Evolutionary conservation across 1,140 invertebrate species (phyloP).

Genomic region (Lethrus apterus): DNA sequence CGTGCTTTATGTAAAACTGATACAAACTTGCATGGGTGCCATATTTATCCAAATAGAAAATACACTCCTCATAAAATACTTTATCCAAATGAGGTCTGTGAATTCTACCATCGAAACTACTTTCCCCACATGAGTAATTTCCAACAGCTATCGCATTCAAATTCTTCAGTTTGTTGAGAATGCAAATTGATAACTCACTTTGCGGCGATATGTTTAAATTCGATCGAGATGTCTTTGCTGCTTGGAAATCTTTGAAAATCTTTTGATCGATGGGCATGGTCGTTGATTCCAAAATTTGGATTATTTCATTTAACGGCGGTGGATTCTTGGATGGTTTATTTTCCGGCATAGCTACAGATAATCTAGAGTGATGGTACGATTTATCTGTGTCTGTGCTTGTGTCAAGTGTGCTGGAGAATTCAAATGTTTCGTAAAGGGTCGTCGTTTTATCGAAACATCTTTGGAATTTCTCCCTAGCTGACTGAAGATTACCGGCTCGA

Average conservation of each 20-base stretch:
- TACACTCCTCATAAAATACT: constrained; percentile 61
- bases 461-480: constrained; percentile 63
- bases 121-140: constrained; percentile 23
- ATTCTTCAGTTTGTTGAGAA: constrained; percentile 42
- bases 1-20: constrained; percentile 60
- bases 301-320: constrained; percentile 58
- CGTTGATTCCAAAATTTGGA: constrained; percentile 55
- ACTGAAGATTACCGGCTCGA: constrained; percentile 64
- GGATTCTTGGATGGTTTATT: constrained; percentile 50
- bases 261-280: constrained; percentile 21
- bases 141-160: constrained; percentile 41
- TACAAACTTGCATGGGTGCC: constrained; percentile 61
- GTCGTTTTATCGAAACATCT: constrained; percentile 48
- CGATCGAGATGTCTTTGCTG: constrained; percentile 15
- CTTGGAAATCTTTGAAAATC: constrained; percentile 20
- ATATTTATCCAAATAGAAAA: constrained; percentile 65
- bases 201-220: constrained; percentile 19
- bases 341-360: constrained; percentile 25
- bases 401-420: not conserved
- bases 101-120: constrained; percentile 23
- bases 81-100: constrained; percentile 39
- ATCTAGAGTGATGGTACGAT: constrained; percentile 5
- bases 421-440: constrained; percentile 28
- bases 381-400: constrained; percentile 1
- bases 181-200: constrained; percentile 37